Evolutionary conservation across 2,888 invertebrate species (phyloP).

Genomic region (Herminia tarsipennalis): DNA sequence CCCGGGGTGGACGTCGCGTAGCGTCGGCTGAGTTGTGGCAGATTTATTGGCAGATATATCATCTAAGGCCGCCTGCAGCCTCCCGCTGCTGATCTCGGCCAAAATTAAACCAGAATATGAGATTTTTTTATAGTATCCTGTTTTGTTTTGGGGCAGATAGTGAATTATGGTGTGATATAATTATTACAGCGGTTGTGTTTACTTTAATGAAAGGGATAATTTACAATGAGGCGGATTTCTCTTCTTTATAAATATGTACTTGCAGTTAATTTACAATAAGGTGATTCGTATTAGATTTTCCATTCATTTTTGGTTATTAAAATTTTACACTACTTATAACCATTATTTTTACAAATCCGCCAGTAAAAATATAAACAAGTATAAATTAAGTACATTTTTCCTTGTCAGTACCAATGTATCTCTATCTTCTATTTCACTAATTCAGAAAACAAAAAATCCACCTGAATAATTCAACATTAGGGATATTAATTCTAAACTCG

Average conservation of each 20-base stretch:
- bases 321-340: no score
- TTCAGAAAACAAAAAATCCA: slow-evolving; percentile 10
- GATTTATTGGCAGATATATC: slow-evolving; percentile 78
- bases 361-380: no score
- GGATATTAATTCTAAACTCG: slow-evolving; percentile 26
- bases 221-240: no score
- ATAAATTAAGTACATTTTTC: no score
- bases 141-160: slow-evolving; percentile 13
- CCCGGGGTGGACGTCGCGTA: slow-evolving; percentile 24
- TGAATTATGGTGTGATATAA: slow-evolving; percentile 6
- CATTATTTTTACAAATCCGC: no score
- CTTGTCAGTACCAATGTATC: no score
- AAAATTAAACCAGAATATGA: slow-evolving; percentile 36
- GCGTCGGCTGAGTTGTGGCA: slow-evolving; percentile 57
- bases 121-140: slow-evolving; percentile 16
- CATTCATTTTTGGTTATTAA: no score
- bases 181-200: neutral
- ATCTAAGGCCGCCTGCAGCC: slow-evolving; percentile 57
- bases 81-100: slow-evolving; percentile 15
- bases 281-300: no score
- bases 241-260: no score
- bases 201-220: neutral
- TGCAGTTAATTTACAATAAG: no score
- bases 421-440: no score
- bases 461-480: slow-evolving; percentile 25